Conservation (phyloP, 2,797 vertebrate species). For the Neomorphus geoffroyi region DNA sequence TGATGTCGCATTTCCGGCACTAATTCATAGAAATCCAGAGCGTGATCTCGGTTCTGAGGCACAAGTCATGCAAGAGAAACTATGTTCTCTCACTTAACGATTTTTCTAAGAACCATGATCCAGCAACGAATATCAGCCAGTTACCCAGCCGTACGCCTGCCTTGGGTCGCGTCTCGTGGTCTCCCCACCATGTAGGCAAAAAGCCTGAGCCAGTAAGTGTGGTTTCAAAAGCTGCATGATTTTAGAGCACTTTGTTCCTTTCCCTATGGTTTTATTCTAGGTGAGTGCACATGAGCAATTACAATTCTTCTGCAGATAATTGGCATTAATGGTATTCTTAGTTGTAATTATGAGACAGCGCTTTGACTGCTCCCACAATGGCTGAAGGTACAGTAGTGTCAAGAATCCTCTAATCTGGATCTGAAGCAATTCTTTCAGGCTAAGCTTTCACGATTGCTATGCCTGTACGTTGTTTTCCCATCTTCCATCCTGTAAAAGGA, state of each 20-base stretch:
- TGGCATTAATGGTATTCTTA: slow-evolving; percentile 64
- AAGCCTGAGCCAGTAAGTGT: neutral
- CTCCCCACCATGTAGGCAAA: neutral
- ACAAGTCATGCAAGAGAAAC: neutral
- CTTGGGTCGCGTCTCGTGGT: neutral
- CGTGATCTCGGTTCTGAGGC: neutral
- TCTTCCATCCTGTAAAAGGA: slow-evolving; percentile 39
- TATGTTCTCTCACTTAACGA: neutral
- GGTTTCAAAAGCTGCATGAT: neutral
- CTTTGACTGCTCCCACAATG: slow-evolving; percentile 57
- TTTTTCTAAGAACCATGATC: neutral
- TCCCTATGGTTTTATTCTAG: slow-evolving; percentile 36
- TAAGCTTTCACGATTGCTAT: slow-evolving; percentile 30
- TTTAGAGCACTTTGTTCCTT: neutral
- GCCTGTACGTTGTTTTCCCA: slow-evolving; percentile 20
- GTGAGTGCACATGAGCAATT: slow-evolving; percentile 49
- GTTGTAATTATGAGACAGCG: slow-evolving; percentile 42
- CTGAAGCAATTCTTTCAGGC: slow-evolving; percentile 62
- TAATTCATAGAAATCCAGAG: neutral
- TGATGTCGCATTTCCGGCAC: neutral
- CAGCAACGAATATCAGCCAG: neutral
- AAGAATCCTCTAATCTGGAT: slow-evolving; percentile 58
- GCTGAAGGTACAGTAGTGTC: slow-evolving; percentile 44
- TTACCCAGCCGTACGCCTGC: neutral
- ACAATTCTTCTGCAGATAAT: slow-evolving; percentile 39